phyloP scores from a whole-genome alignment of 2,888 invertebrate genomes.

The Apodemia hepburni region DNA sequence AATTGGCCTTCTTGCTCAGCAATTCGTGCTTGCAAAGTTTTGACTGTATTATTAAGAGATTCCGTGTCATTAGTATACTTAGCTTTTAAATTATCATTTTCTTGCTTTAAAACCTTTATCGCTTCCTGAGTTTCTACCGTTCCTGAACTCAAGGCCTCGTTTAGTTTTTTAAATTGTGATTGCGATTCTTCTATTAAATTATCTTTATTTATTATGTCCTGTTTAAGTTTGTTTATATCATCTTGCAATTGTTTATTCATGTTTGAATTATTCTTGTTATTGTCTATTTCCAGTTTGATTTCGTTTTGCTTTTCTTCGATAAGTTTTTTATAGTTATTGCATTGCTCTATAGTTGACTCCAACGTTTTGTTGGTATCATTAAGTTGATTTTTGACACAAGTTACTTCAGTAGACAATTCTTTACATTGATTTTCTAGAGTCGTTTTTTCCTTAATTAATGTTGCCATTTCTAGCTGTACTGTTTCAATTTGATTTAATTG shows the following conservation, averaged over 20 bases:
- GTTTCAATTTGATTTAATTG: slow-evolving; percentile 57
- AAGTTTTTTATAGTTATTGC: slow-evolving; percentile 44
- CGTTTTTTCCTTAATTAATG: slow-evolving; percentile 55
- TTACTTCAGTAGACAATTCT: slow-evolving; percentile 46
- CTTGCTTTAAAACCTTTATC: slow-evolving; percentile 52
- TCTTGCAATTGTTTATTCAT: slow-evolving; percentile 49
- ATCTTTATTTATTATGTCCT: slow-evolving; percentile 48
- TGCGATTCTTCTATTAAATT: slow-evolving; percentile 50
- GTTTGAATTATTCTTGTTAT: slow-evolving; percentile 45
- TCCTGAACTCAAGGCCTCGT: slow-evolving; percentile 48
- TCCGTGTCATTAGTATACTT: slow-evolving; percentile 57
- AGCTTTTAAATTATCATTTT: slow-evolving; percentile 56
- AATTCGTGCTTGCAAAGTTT: slow-evolving; percentile 51
- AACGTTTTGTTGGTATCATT: slow-evolving; percentile 46
- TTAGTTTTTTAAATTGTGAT: slow-evolving; percentile 45
- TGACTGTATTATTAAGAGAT: slow-evolving; percentile 55
- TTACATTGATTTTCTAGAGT: slow-evolving; percentile 49
- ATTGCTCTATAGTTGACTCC: slow-evolving; percentile 44
- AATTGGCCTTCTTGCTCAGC: slow-evolving; percentile 54
- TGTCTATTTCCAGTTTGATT: slow-evolving; percentile 52
- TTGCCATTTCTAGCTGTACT: slow-evolving; percentile 53
- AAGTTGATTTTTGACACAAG: slow-evolving; percentile 48
- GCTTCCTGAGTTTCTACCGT: slow-evolving; percentile 52
- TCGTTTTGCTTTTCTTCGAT: slow-evolving; percentile 55
- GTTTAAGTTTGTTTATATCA: slow-evolving; percentile 49